Evolutionary conservation across 2,888 invertebrate species (phyloP).

Genomic region (Melikaiella ostensackeni): DNA sequence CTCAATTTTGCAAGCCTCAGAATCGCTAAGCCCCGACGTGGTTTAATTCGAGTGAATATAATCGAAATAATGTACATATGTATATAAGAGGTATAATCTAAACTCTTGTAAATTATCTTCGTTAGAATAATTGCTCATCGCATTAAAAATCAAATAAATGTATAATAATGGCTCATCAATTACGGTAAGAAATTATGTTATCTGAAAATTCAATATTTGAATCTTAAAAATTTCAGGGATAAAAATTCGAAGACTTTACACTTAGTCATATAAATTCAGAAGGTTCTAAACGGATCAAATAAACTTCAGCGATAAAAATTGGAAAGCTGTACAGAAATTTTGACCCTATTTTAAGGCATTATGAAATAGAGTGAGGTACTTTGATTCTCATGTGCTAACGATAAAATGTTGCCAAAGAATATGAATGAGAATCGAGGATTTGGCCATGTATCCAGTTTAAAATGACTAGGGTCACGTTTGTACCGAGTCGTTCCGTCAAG

Average conservation of each 20-base stretch:
- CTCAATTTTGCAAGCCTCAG: not conserved
- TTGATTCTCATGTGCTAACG: not conserved
- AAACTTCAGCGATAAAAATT: not conserved
- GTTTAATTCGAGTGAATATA: not conserved
- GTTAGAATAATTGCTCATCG: not conserved
- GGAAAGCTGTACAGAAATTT: not conserved
- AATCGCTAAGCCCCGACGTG: not conserved
- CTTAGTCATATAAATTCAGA: not conserved
- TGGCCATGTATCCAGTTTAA: slow-evolving; percentile 28
- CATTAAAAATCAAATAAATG: too few species aligned
- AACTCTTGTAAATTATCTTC: not conserved
- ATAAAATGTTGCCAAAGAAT: slow-evolving; percentile 22
- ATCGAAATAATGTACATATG: not conserved
- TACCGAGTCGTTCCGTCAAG: slow-evolving; percentile 26
- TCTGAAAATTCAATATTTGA: too few species aligned
- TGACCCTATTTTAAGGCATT: not conserved
- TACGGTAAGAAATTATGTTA: not conserved
- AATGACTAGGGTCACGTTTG: slow-evolving; percentile 21
- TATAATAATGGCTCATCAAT: too few species aligned
- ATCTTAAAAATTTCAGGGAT: not conserved
- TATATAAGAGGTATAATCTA: not conserved
- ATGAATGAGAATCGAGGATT: slow-evolving; percentile 24
- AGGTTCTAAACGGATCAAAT: not conserved
- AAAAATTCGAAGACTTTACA: not conserved
- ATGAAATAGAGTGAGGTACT: not conserved